Percentiles rank a stretch among this genome's conserved stretches.
Evolutionary conservation across 1,140 invertebrate genomes (phyloP).

Genomic region (Aradophagus sp.): DNA sequence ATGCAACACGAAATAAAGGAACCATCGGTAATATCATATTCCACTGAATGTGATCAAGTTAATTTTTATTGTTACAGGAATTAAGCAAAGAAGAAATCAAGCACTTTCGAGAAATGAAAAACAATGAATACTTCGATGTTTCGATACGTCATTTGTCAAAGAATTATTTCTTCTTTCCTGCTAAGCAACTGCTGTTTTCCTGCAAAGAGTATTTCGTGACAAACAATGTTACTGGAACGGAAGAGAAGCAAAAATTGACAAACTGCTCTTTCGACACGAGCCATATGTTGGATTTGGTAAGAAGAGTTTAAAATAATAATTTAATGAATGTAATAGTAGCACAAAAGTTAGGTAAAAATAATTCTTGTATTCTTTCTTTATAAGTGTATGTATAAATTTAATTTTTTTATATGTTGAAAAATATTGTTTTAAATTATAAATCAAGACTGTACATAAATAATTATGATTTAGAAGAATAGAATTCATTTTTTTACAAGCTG

Average conservation of each 20-base stretch:
- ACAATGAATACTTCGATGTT: conserved; percentile 77
- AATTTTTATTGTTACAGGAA: conserved; percentile 18
- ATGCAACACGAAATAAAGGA: conserved; percentile 10
- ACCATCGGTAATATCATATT: neutral
- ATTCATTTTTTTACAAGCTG: too few relatives aligned
- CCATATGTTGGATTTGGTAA: too few relatives aligned
- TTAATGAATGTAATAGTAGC: too few relatives aligned
- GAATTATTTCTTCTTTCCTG: conserved; percentile 78
- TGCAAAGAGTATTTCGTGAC: conserved; percentile 18
- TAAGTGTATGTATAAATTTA: too few relatives aligned
- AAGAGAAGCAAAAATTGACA: neutral
- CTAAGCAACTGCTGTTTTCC: conserved; percentile 18
- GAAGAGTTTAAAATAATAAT: too few relatives aligned
- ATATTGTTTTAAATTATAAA: too few relatives aligned
- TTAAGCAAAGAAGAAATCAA: conserved; percentile 71
- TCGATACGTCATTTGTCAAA: conserved; percentile 77
- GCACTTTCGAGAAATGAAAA: conserved; percentile 75
- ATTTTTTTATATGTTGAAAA: too few relatives aligned
- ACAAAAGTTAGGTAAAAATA: too few relatives aligned
- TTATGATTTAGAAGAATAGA: too few relatives aligned
- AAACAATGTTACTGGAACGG: neutral
- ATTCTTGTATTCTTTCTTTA: too few relatives aligned
- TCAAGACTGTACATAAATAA: too few relatives aligned
- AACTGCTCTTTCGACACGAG: conserved; percentile 26
- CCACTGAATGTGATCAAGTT: neutral